These are phyloP conservation scores for Naja naja DNA, from an alignment of 2,113 vertebrate species.

Conservation along the genomic window DNA sequence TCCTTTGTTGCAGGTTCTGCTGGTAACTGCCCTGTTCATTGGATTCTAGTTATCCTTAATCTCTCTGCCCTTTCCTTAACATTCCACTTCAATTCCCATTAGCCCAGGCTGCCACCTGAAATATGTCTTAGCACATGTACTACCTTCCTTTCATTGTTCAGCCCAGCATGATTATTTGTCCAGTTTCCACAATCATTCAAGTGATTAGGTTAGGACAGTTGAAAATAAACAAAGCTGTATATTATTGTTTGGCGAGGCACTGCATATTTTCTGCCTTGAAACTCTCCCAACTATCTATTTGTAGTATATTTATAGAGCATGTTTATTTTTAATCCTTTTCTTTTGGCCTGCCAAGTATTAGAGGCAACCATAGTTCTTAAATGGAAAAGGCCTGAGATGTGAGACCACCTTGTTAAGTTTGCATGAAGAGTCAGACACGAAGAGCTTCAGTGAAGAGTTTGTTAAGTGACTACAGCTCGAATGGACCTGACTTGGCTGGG, in stretches of 20 bases:
- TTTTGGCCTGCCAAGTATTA: neutral
- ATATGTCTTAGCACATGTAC: neutral
- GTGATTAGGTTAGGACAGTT: neutral
- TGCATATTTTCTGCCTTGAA: neutral
- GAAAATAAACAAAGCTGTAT: neutral
- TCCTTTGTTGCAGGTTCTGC: neutral
- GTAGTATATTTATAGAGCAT: neutral
- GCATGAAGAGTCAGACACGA: too few species aligned
- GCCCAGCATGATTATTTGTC: neutral
- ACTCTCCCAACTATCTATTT: neutral
- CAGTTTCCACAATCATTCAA: neutral
- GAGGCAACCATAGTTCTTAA: neutral
- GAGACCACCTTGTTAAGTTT: too few species aligned
- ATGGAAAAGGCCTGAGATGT: neutral
- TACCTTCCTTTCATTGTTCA: constrained; percentile 11
- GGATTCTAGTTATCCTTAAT: neutral
- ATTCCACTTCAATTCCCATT: neutral
- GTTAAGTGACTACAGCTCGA: too few species aligned
- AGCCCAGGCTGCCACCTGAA: neutral
- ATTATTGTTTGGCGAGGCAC: constrained; percentile 13
- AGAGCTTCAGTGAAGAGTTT: too few species aligned
- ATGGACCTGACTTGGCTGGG: too few species aligned
- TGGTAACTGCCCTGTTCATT: neutral
- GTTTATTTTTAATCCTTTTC: neutral
- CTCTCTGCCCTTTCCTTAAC: neutral